phyloP scores from a whole-genome alignment of 2,797 vertebrate species.

The Loris lydekkerianus region DNA sequence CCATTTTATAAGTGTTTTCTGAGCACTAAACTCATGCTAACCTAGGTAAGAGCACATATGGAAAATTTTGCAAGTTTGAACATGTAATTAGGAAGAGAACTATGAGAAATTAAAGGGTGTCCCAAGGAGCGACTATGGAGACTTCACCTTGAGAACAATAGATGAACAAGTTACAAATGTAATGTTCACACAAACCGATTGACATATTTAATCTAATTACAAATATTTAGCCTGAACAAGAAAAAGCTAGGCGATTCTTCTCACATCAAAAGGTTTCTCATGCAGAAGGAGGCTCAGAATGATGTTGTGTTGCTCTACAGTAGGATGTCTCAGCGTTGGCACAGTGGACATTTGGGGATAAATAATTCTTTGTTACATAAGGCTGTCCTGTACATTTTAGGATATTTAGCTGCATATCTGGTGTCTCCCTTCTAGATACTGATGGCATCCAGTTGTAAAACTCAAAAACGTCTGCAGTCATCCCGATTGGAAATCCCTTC shows the following conservation, averaged over 20 bases:
- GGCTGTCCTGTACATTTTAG: not conserved
- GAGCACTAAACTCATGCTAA: not conserved
- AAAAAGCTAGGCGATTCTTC: conserved; percentile 1
- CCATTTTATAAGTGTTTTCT: not conserved
- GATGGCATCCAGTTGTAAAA: not conserved
- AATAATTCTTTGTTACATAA: not conserved
- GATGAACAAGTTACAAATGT: conserved; percentile 53
- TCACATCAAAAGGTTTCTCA: not conserved
- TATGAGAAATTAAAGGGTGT: conserved; percentile 54
- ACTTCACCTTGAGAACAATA: conserved; percentile 30
- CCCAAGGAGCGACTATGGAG: not conserved
- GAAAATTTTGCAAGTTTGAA: conserved; percentile 22
- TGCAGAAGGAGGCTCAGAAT: not conserved
- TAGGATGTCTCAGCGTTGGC: not conserved
- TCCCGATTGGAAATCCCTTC: not conserved
- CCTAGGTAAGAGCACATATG: not conserved
- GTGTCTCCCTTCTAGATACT: not conserved
- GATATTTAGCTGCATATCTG: not conserved
- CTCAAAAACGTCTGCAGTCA: not conserved
- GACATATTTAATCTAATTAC: conserved; percentile 62
- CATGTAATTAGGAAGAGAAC: conserved; percentile 9
- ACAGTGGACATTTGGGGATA: not conserved
- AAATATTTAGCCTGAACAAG: conserved; percentile 52
- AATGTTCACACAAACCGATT: conserved; percentile 50
- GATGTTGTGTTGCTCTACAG: not conserved